phyloP scores from a whole-genome alignment of 2,888 invertebrate genomes.

The Rhagophthalmus giganteus region DNA sequence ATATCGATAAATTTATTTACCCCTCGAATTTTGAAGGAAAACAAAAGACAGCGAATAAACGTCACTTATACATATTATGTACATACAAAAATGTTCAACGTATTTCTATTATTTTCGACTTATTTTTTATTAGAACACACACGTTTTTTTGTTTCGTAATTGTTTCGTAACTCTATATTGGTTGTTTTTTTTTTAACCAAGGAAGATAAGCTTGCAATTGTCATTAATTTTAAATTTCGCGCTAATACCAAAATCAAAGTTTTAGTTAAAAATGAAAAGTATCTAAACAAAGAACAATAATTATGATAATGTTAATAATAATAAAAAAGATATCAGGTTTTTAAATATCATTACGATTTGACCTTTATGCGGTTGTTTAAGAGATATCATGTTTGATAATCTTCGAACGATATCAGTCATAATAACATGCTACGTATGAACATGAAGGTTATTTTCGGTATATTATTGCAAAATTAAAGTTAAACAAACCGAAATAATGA shows the following conservation, averaged over 20 bases:
- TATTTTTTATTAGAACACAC: too few species aligned
- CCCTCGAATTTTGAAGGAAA: too few species aligned
- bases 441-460: neutral
- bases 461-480: too few species aligned
- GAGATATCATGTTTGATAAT: neutral
- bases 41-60: too few species aligned
- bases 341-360: neutral
- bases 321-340: neutral
- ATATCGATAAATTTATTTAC: too few species aligned
- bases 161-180: neutral
- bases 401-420: neutral
- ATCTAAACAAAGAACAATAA: neutral
- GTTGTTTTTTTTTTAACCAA: neutral
- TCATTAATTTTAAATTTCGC: neutral
- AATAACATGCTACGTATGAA: neutral
- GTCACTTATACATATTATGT: too few species aligned
- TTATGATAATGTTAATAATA: neutral
- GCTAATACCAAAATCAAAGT: neutral
- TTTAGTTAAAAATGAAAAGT: constrained; percentile 1
- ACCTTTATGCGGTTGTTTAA: neutral
- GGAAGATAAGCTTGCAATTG: neutral
- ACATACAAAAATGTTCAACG: too few species aligned
- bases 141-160: too few species aligned
- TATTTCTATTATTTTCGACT: too few species aligned
- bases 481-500: constrained; percentile 47